phyloP scores from a whole-genome alignment of 2,797 vertebrate genomes.

The Tinamus major region DNA sequence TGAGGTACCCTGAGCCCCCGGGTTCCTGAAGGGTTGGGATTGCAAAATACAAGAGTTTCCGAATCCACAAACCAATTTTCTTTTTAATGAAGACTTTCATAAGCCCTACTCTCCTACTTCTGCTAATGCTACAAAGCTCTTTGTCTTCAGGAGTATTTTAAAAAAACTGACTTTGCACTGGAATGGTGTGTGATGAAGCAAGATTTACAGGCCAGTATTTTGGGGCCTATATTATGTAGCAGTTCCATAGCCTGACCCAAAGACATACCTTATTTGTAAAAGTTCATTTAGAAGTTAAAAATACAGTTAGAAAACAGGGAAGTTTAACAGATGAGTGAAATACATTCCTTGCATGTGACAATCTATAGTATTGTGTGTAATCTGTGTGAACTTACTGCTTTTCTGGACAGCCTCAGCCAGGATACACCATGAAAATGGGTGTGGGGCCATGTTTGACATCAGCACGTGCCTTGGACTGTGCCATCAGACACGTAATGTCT shows the following conservation, averaged over 20 bases:
- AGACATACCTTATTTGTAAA: neutral
- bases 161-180: neutral
- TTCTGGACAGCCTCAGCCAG: neutral
- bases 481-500: accelerated
- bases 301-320: neutral
- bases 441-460: neutral
- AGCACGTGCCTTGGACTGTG: no score
- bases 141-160: neutral
- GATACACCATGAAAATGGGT: neutral
- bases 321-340: neutral
- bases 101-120: neutral
- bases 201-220: neutral
- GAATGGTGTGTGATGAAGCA: neutral
- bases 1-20: neutral
- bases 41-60: slow-evolving; percentile 37
- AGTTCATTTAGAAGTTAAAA: neutral
- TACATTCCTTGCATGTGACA: no score
- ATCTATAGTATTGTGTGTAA: no score
- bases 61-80: neutral
- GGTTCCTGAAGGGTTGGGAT: neutral
- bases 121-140: neutral
- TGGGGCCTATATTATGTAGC: neutral
- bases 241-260: neutral
- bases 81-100: neutral
- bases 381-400: accelerated